Evolutionary conservation across 2,113 vertebrate genomes (phyloP), one percentile per base, ranked within the genome.

Genomic region (Pomatostomus ruficeps): DNA sequence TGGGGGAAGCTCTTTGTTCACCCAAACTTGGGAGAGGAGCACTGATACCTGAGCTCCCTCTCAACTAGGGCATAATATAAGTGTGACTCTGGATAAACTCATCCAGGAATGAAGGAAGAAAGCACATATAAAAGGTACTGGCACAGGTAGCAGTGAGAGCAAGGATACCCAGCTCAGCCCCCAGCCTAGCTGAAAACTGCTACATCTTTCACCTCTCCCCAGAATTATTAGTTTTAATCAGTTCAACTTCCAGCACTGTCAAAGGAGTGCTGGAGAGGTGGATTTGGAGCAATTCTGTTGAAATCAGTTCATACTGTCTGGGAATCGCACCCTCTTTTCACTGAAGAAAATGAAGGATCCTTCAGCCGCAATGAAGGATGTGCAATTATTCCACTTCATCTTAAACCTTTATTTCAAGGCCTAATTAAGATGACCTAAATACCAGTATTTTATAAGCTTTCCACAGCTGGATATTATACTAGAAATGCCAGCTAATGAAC

Each of bases 381-480:
- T 51, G 59, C 43, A 91, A 88, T 85, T 94, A 76, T 58, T 93
- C 67, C 55, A 76, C 43, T 83, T 80, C 12, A 93, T 86, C 82
- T 82, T 68, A 85, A 66, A 88, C 83, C 88, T 90, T 66, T 85
- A 66, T 70, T 96, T 83, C 9, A 1, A 91, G 36, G 62, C 24
- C 74, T 96, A 96, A 95, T 93, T 93, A 95, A 73, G 93, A 89
- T 94, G 94, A 95, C 94, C 93, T 93, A 89, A 94, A 95, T 94
- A 85, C 71, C 55, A 94, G 12, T 72, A 85, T 61, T 94, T 75
- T 75, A 62, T 91, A 93, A 95, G 78, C 63, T 85, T 66, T 85
- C 36, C 91, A 88, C 95, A 97, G 94, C 91, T 96, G 89, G 85
- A 88, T 93, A 70, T 80, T 73, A 59, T 29, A 67, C 46, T 57